Base-by-base conservation (phyloP, 2,797 vertebrate genomes). In the Phoebastria nigripes region DNA sequence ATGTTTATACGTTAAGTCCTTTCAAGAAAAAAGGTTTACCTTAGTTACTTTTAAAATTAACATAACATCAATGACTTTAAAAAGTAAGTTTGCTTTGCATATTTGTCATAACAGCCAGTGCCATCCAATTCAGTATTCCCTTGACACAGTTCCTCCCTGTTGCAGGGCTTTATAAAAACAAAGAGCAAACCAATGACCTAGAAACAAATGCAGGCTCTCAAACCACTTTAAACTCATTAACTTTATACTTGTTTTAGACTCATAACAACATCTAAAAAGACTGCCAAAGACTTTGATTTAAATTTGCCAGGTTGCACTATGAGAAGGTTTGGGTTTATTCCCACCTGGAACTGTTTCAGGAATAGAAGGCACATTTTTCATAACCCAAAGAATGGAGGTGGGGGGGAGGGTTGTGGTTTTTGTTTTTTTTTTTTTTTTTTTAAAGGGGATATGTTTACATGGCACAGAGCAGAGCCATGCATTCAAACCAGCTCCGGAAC, bases 171-270 rank as follows among this genome's bases (percentile, higher is more conserved):
- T 24, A 56, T 47, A 49, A 61, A 95, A 94, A 91, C 95, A 95
- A 86, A 88, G 76, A 88, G 89, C 87, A 90, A 93, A 90, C 58
- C 91, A 59, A 7, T 55, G 93, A 94, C 94, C 89, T 79, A 94
- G 91, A 93, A 95, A 93, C 65, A 94, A 80, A 93, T 2, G 41
- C 2, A 82, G 84, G 59, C 71, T 92, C 91, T 85, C 78, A 3
- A 93, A 80, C 67, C 71, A 28, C 94, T 94, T 76, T 21, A 76
- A 91, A 90, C 94, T 90, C 89, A 72, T 86, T 78, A 85, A 94
- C 73, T 95, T 94, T 15, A 74, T 20, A 62, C 89, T 87, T 6
- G 9, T 6, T 78, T 44, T 15, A 7, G 52, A 17, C 44, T 61
- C 62, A 0, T 8, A 83, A 78, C 55, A 24, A 49, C 1, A 2